These are phyloP conservation scores for Gisinianus flammeolus DNA, from an alignment of 2,888 invertebrate genomes.

Conservation along the genomic window DNA sequence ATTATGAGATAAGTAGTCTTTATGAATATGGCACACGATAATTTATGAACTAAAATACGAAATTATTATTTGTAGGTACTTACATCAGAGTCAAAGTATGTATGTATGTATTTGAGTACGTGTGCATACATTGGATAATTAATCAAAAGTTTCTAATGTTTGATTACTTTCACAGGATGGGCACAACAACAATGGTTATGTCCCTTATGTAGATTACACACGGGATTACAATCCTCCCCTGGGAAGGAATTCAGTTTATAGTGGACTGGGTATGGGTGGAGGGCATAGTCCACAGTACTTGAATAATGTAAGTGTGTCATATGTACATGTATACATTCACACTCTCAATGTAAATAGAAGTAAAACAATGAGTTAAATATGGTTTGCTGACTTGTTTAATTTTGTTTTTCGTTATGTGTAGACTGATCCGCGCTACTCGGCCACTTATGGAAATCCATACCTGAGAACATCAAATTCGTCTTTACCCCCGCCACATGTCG, in stretches of 20 bases:
- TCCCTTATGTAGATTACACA: constrained; percentile 86
- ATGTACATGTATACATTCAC: background rate
- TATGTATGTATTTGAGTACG: too few species aligned
- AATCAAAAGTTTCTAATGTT: too few species aligned
- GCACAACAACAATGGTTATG: constrained; percentile 82
- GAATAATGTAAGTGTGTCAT: constrained; percentile 62
- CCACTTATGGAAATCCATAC: constrained; percentile 85
- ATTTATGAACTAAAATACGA: too few species aligned
- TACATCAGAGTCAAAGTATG: too few species aligned
- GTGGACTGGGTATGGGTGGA: constrained; percentile 37
- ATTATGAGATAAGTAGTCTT: too few species aligned
- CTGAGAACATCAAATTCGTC: constrained; percentile 70
- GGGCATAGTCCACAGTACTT: constrained; percentile 54
- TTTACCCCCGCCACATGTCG: constrained; percentile 61
- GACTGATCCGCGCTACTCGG: constrained; percentile 81
- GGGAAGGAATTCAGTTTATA: constrained; percentile 53
- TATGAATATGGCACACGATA: too few species aligned
- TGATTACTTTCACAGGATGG: constrained; percentile 69
- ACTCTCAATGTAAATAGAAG: background rate
- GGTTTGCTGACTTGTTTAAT: background rate
- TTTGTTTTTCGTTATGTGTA: background rate
- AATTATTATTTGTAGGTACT: too few species aligned
- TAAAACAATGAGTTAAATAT: background rate
- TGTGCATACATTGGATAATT: too few species aligned
- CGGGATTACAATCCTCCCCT: constrained; percentile 85